phyloP scores from a whole-genome alignment of 35 echinoderm and acorn worm genomes.

The Diadema setosum region DNA sequence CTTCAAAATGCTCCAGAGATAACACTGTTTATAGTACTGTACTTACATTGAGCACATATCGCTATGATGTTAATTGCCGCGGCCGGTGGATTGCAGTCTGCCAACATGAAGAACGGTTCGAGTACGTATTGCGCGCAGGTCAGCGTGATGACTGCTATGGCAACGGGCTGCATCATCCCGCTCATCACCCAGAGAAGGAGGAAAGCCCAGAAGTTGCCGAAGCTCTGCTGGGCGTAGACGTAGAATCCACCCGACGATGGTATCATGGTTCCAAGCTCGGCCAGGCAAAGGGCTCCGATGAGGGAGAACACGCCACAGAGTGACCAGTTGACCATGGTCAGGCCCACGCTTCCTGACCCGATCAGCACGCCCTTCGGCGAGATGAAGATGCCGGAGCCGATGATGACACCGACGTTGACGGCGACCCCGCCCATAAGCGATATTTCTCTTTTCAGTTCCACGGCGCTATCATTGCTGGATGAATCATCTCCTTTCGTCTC shows the following conservation, averaged over 20 bases:
- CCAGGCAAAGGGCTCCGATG: conserved; percentile 39
- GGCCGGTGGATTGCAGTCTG: background rate
- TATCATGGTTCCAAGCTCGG: conserved; percentile 34
- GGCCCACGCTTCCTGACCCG: conserved; percentile 24
- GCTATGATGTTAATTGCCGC: background rate
- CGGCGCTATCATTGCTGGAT: background rate
- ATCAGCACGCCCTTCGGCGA: conserved; percentile 51
- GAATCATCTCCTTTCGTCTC: background rate
- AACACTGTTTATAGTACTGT: too few relatives aligned
- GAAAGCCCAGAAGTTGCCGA: conserved; percentile 9
- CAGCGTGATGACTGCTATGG: background rate
- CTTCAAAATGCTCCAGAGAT: too few relatives aligned
- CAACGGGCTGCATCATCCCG: conserved; percentile 1
- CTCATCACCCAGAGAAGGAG: background rate
- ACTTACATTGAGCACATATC: background rate
- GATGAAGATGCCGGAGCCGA: conserved; percentile 58
- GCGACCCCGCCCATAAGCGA: conserved; percentile 42
- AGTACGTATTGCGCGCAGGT: background rate
- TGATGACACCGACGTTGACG: conserved; percentile 48
- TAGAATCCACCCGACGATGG: conserved; percentile 31
- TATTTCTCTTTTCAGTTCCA: conserved; percentile 34
- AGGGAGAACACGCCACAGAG: conserved; percentile 14
- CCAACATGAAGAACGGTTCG: conserved; percentile 9
- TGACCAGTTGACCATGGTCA: conserved; percentile 22
- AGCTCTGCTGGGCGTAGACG: background rate